Conservation (phyloP, 1,140 invertebrate genomes). For the Trissolcus basalis region DNA sequence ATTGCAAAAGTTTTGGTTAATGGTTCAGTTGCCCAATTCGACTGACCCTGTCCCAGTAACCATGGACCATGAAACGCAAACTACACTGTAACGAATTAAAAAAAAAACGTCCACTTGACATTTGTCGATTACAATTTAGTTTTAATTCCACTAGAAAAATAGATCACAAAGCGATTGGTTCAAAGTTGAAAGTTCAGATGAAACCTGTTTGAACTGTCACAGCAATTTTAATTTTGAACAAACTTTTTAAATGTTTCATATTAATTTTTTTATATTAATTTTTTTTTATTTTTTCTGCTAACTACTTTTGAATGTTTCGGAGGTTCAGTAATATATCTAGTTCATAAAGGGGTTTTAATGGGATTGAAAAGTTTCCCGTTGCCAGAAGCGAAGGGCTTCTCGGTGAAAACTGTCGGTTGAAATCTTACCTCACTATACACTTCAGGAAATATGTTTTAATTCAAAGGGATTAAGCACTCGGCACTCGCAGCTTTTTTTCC, state of each 20-base stretch:
- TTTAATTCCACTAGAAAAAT: constrained; percentile 8
- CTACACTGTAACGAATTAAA: constrained; percentile 13
- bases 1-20: constrained; percentile 23
- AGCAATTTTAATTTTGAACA: no score
- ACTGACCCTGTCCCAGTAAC: constrained; percentile 48
- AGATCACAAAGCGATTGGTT: background rate
- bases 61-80: constrained; percentile 46
- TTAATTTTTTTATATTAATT: no score
- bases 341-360: constrained; percentile 52
- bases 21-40: constrained; percentile 15
- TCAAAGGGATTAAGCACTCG: constrained; percentile 33
- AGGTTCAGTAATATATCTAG: constrained; percentile 20
- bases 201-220: no score
- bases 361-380: constrained; percentile 51
- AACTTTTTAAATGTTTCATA: no score
- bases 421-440: constrained; percentile 15
- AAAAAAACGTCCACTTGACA: constrained; percentile 21
- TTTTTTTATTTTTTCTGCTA: no score
- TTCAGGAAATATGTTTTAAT: constrained; percentile 16
- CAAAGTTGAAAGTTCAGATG: no score
- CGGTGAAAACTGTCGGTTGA: constrained; percentile 21
- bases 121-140: constrained; percentile 4
- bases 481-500: background rate
- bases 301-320: no score
- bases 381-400: constrained; percentile 42